phyloP scores from a whole-genome alignment of 2,888 invertebrate species.

The Hetaerina titia region DNA sequence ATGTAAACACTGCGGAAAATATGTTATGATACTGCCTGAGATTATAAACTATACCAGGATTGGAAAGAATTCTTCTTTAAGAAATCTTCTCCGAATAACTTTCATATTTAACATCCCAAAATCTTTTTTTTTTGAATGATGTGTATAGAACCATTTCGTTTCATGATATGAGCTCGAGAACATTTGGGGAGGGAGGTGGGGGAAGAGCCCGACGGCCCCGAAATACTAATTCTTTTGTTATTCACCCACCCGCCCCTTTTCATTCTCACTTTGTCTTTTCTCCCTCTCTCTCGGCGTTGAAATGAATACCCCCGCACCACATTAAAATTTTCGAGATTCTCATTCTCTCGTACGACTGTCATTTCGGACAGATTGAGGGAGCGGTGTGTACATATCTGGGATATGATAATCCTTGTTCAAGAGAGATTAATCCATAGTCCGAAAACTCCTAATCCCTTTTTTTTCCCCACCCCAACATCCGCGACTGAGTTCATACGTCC shows the following conservation, averaged over 20 bases:
- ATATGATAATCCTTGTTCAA: constrained; percentile 62
- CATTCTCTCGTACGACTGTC: constrained; percentile 56
- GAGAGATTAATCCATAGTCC: constrained; percentile 46
- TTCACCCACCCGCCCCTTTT: neutral
- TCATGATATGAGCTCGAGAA: neutral
- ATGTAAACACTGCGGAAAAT: too few relatives aligned
- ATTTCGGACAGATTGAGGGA: constrained; percentile 64
- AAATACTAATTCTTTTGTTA: constrained; percentile 19
- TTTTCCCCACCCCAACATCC: neutral
- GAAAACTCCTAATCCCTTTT: neutral
- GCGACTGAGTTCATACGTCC: neutral
- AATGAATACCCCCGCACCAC: neutral
- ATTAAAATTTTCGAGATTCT: constrained; percentile 30
- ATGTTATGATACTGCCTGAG: too few relatives aligned
- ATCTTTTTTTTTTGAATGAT: neutral
- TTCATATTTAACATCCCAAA: neutral
- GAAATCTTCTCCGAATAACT: too few relatives aligned
- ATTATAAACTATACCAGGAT: too few relatives aligned
- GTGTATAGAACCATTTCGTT: neutral
- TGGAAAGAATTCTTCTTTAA: too few relatives aligned
- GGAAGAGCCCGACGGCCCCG: neutral
- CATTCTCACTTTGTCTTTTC: neutral
- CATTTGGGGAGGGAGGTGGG: neutral
- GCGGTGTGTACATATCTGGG: constrained; percentile 32
- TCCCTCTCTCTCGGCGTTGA: neutral